These are phyloP conservation scores for Felis chaus DNA, from an alignment of 2,113 vertebrate species.

Conservation along the genomic window DNA sequence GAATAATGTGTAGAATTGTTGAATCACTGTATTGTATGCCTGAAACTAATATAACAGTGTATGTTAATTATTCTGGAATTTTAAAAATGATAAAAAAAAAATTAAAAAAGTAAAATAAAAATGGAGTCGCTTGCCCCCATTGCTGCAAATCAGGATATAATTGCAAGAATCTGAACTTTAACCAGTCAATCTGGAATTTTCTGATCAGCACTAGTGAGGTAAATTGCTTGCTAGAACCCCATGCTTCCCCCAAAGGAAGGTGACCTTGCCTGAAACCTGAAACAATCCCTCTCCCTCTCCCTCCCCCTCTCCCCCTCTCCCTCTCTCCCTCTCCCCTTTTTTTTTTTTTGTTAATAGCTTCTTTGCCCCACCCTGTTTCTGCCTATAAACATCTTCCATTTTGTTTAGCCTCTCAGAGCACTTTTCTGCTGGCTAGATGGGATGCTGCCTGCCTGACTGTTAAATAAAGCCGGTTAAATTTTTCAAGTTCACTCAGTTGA, in stretches of 20 bases:
- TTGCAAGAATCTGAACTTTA: not conserved
- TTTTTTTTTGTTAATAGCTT: not conserved
- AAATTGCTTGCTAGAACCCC: not conserved
- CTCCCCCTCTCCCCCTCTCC: too few species aligned
- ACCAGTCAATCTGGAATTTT: not conserved
- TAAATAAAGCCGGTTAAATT: not conserved
- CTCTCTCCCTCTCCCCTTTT: rapidly evolving
- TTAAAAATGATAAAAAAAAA: not conserved
- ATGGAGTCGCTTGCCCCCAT: not conserved
- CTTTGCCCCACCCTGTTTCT: not conserved
- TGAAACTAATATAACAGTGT: not conserved
- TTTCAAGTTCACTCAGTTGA: not conserved
- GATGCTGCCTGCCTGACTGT: not conserved
- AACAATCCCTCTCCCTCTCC: too few species aligned
- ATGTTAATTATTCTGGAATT: not conserved
- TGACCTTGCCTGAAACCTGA: not conserved
- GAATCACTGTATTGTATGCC: not conserved
- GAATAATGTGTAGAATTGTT: not conserved
- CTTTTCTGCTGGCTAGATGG: not conserved
- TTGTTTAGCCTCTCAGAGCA: not conserved
- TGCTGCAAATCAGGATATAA: not conserved
- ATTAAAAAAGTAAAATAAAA: not conserved
- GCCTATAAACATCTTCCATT: not conserved
- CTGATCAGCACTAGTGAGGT: not conserved
- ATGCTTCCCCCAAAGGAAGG: not conserved